Evolutionary conservation across 2,888 invertebrate genomes (phyloP).

Genomic region (Matsumyia berberina): DNA sequence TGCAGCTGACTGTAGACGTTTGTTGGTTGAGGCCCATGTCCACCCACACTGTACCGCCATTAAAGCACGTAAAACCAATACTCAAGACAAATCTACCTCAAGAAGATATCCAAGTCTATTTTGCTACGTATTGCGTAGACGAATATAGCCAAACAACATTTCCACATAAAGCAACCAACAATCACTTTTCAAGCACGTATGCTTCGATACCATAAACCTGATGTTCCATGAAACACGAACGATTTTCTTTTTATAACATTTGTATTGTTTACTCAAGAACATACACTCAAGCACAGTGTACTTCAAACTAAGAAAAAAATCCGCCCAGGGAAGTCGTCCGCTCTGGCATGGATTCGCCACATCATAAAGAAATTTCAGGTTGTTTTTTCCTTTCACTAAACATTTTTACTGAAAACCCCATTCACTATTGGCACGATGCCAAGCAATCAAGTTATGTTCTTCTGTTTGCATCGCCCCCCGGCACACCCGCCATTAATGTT

Average conservation of each 20-base stretch:
- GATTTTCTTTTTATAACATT: constrained; percentile 13
- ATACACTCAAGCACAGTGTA: background rate
- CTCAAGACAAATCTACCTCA: too few relatives aligned
- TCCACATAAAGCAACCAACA: background rate
- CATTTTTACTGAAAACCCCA: constrained; percentile 5
- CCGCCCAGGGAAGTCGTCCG: background rate
- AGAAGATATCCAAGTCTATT: too few relatives aligned
- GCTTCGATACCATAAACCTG: background rate
- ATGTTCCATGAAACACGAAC: constrained; percentile 5
- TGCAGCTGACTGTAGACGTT: too few relatives aligned
- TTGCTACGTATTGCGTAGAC: too few relatives aligned
- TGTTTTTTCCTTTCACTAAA: background rate
- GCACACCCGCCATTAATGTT: background rate
- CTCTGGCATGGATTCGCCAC: constrained; percentile 2
- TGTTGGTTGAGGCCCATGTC: too few relatives aligned
- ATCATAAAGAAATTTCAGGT: constrained; percentile 11
- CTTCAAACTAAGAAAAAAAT: constrained; percentile 2
- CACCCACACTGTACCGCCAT: too few relatives aligned
- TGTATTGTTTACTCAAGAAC: constrained; percentile 17
- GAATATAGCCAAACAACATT: too few relatives aligned
- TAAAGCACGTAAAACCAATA: too few relatives aligned
- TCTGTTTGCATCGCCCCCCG: background rate
- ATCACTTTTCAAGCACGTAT: background rate
- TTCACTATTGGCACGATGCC: constrained; percentile 31
- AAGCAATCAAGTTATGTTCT: constrained; percentile 12